Conservation (phyloP, 2,888 invertebrate genomes). For the Pseudococcus viburni region DNA sequence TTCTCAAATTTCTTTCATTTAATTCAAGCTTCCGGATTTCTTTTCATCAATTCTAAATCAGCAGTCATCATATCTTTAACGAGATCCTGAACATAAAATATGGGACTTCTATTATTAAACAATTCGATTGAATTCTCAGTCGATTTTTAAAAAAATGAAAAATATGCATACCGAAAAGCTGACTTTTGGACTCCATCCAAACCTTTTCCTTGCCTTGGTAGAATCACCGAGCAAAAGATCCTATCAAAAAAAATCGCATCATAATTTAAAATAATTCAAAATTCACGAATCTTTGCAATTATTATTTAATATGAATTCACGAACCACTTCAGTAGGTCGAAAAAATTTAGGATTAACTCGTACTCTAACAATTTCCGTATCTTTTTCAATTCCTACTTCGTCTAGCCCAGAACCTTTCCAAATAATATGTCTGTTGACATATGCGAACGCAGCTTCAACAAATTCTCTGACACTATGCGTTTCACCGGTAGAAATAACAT, state of each 20-base stretch:
- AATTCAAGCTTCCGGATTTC: constrained; percentile 86
- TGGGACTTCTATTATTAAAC: too few relatives aligned
- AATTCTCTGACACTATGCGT: constrained; percentile 96
- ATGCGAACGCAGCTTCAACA: constrained; percentile 90
- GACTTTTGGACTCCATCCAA: constrained; percentile 91
- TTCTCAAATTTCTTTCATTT: not conserved
- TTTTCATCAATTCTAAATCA: constrained; percentile 91
- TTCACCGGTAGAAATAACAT: constrained; percentile 96
- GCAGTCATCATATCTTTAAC: constrained; percentile 95
- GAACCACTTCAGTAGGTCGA: constrained; percentile 96
- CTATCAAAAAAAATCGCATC: constrained; percentile 72
- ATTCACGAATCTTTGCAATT: too few relatives aligned
- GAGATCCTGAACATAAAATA: constrained; percentile 75
- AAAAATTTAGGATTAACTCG: constrained; percentile 94
- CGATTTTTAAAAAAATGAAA: not conserved
- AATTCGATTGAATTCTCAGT: too few relatives aligned
- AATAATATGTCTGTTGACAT: constrained; percentile 83
- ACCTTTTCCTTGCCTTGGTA: constrained; percentile 86
- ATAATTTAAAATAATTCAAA: constrained; percentile 15
- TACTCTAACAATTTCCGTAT: constrained; percentile 83
- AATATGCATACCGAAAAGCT: constrained; percentile 76
- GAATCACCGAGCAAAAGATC: constrained; percentile 94
- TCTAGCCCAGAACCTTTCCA: constrained; percentile 91
- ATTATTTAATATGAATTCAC: constrained; percentile 70
- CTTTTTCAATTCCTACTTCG: constrained; percentile 84